These are phyloP conservation scores for Choristoneura fumiferana DNA, from an alignment of 1,140 invertebrate genomes.

Conservation along the genomic window DNA sequence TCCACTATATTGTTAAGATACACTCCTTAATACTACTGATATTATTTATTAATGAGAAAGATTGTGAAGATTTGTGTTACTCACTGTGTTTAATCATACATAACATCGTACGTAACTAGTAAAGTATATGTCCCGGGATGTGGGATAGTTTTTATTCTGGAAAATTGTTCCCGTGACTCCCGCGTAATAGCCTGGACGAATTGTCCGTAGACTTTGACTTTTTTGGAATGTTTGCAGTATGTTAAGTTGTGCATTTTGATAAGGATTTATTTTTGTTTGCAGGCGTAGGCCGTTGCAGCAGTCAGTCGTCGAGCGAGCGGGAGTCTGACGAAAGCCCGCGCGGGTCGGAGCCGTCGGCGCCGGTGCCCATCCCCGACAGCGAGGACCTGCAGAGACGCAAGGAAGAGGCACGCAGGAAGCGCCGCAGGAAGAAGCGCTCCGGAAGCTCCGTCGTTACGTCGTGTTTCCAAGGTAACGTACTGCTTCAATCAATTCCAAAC, in stretches of 20 bases:
- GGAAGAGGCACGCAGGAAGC: conserved; percentile 91
- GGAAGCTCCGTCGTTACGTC: conserved; percentile 91
- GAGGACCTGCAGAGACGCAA: conserved; percentile 85
- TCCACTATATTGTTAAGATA: neutral
- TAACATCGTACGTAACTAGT: too few species aligned
- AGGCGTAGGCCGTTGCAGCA: conserved; percentile 76
- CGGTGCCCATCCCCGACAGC: conserved; percentile 77
- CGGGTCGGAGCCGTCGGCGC: conserved; percentile 64
- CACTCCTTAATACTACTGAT: neutral
- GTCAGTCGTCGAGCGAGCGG: conserved; percentile 76
- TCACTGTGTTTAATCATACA: too few species aligned
- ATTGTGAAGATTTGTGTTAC: too few species aligned
- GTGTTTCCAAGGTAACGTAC: conserved; percentile 89
- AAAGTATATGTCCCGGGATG: too few species aligned
- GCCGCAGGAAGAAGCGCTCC: conserved; percentile 92
- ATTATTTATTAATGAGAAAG: too few species aligned
- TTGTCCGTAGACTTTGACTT: neutral
- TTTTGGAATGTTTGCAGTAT: neutral
- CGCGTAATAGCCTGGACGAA: neutral
- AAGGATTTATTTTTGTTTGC: conserved; percentile 25
- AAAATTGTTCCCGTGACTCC: neutral
- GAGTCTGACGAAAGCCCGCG: conserved; percentile 59
- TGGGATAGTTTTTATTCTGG: neutral
- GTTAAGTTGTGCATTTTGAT: neutral
- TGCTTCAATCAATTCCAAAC: too few species aligned